Evolutionary conservation across 2,113 vertebrate species (phyloP).

Genomic region (Leucopsar rothschildi): DNA sequence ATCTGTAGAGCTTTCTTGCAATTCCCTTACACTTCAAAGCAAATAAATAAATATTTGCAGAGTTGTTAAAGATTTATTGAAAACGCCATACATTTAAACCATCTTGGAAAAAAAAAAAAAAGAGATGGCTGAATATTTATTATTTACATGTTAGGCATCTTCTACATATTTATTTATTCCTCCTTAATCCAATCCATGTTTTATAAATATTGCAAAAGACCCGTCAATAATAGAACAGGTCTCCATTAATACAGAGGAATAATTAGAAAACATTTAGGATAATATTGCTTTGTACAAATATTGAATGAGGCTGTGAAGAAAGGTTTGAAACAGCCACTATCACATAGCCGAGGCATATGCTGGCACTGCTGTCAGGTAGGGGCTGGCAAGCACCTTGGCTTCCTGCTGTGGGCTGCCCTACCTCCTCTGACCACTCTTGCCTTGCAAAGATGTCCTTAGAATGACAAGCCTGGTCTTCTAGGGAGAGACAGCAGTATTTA

Average conservation of each 20-base stretch:
- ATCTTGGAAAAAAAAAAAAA: constrained; percentile 36
- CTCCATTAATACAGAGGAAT: constrained; percentile 77
- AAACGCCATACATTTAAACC: constrained; percentile 63
- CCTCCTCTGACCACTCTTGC: not conserved
- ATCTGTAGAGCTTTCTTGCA: constrained; percentile 15
- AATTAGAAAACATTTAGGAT: constrained; percentile 78
- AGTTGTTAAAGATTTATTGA: constrained; percentile 75
- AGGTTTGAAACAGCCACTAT: not conserved
- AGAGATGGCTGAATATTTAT: constrained; percentile 73
- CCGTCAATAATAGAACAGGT: constrained; percentile 75
- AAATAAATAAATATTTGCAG: constrained; percentile 71
- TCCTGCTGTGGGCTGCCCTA: not conserved
- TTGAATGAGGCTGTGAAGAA: constrained; percentile 31
- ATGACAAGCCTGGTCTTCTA: not conserved
- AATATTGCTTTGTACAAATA: constrained; percentile 75
- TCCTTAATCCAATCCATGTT: constrained; percentile 72
- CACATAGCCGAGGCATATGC: not conserved
- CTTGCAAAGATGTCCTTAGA: not conserved
- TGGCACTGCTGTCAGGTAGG: not conserved
- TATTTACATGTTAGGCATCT: constrained; percentile 70
- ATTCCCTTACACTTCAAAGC: constrained; percentile 40
- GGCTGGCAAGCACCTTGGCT: not conserved
- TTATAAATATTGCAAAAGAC: constrained; percentile 79
- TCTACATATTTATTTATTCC: constrained; percentile 78
- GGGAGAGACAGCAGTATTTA: not conserved